phyloP scores from a whole-genome alignment of 2,113 vertebrate species.

The Poeciliopsis occidentalis region DNA sequence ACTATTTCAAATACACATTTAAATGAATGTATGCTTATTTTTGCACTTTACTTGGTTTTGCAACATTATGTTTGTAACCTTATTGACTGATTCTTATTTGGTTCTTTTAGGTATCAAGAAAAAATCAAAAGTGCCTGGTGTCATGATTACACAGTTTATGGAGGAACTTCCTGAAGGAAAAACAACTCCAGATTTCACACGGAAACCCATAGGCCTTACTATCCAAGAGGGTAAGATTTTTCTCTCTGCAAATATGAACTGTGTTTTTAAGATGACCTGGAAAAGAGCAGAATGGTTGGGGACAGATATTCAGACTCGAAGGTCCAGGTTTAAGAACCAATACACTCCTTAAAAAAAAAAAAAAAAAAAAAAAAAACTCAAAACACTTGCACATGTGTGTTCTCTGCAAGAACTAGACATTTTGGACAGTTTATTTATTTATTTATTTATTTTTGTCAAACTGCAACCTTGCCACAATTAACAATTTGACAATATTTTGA shows the following conservation, averaged over 20 bases:
- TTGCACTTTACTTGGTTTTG: background rate
- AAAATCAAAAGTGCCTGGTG: slow-evolving; percentile 87
- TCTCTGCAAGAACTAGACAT: background rate
- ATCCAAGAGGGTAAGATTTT: slow-evolving; percentile 85
- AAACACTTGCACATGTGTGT: background rate
- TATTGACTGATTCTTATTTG: background rate
- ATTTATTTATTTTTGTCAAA: background rate
- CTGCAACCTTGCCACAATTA: background rate
- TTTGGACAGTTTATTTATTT: background rate
- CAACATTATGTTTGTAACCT: background rate
- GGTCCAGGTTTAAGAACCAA: background rate
- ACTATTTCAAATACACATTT: background rate
- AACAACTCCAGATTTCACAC: slow-evolving; percentile 86
- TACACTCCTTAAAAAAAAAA: no score
- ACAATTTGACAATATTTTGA: background rate
- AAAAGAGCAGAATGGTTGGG: background rate
- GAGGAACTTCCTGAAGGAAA: slow-evolving; percentile 85
- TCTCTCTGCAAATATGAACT: background rate
- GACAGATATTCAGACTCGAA: background rate
- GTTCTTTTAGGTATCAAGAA: slow-evolving; percentile 72
- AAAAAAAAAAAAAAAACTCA: background rate
- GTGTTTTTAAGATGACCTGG: background rate
- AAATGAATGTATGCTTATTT: background rate
- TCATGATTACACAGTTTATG: slow-evolving; percentile 84
- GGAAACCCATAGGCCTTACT: slow-evolving; percentile 87